Percentiles rank a stretch among this genome's conserved stretches.
Conservation (phyloP, 2,797 vertebrate species). For the Scomberomorus guttatus region DNA sequence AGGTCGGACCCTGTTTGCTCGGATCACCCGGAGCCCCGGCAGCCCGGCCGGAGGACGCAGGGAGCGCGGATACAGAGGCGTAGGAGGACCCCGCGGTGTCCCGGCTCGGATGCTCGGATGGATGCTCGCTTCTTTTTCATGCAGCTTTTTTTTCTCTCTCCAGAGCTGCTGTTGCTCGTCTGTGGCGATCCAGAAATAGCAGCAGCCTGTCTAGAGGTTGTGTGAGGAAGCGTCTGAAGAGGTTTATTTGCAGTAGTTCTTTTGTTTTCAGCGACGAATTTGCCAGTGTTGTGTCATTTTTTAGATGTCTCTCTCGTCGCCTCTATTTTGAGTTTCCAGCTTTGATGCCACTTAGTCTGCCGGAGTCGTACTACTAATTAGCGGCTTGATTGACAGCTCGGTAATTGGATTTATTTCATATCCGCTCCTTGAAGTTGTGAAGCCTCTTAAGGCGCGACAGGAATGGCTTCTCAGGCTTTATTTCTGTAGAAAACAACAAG, state of each 20-base stretch:
- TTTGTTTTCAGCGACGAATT: conserved; percentile 36
- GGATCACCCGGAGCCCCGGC: conserved; percentile 35
- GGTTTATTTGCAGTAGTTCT: conserved; percentile 52
- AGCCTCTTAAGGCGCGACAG: conserved; percentile 64
- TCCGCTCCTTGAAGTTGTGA: conserved; percentile 80
- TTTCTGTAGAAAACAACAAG: conserved; percentile 48
- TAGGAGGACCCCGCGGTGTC: conserved; percentile 39
- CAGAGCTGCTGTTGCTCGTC: conserved; percentile 46
- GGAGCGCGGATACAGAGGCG: conserved; percentile 26
- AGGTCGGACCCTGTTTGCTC: conserved; percentile 46
- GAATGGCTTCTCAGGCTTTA: conserved; percentile 49
- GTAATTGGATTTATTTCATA: conserved; percentile 84
- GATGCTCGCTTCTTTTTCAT: conserved; percentile 49
- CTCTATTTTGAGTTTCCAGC: conserved; percentile 62
- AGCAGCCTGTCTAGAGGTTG: conserved; percentile 65
- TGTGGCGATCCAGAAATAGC: conserved; percentile 68
- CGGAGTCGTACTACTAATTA: conserved; percentile 75
- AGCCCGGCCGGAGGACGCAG: conserved; percentile 33
- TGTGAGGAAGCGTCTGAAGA: conserved; percentile 53
- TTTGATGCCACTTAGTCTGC: conserved; percentile 69
- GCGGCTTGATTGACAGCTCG: conserved; percentile 76
- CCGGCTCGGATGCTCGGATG: conserved; percentile 44
- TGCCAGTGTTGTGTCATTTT: conserved; percentile 23
- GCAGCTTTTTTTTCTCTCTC: neutral
- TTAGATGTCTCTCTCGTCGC: conserved; percentile 2